phyloP scores from a whole-genome alignment of 2,888 invertebrate species.

The Patella depressa region DNA sequence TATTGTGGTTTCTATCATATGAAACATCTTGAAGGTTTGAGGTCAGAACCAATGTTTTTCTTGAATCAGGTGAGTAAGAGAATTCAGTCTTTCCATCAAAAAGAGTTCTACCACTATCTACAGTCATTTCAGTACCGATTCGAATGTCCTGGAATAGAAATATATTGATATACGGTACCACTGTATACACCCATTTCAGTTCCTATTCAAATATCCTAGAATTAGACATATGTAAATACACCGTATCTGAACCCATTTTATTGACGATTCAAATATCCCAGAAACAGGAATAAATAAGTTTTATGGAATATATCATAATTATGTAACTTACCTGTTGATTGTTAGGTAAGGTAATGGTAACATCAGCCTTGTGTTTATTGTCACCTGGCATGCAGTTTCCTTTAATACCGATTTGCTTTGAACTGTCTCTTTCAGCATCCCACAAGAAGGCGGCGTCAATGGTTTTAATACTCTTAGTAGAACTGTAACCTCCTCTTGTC shows the following conservation, averaged over 20 bases:
- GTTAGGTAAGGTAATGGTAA: slow-evolving; percentile 45
- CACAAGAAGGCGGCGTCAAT: slow-evolving; percentile 43
- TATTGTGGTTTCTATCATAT: slow-evolving; percentile 36
- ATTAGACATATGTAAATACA: not conserved
- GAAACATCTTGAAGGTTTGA: slow-evolving; percentile 48
- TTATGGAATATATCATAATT: too few species aligned
- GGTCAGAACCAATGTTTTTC: slow-evolving; percentile 47
- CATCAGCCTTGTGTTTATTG: slow-evolving; percentile 38
- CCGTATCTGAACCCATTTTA: not conserved
- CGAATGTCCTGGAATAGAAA: slow-evolving; percentile 40
- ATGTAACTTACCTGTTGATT: slow-evolving; percentile 44
- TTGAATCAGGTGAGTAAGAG: slow-evolving; percentile 46
- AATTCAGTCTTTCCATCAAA: slow-evolving; percentile 51
- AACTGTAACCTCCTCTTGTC: slow-evolving; percentile 31
- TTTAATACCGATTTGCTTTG: slow-evolving; percentile 43
- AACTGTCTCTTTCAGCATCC: slow-evolving; percentile 52
- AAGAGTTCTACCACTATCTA: slow-evolving; percentile 44
- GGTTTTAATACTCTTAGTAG: slow-evolving; percentile 6
- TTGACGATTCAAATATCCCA: too few species aligned
- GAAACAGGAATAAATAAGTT: too few species aligned
- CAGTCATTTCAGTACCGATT: slow-evolving; percentile 45
- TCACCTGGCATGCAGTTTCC: slow-evolving; percentile 31
- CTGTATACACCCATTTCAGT: not conserved
- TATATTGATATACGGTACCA: not conserved
- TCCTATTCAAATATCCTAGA: not conserved